Percentiles rank a stretch among this genome's conserved stretches.
Evolutionary conservation across 2,888 invertebrate species (phyloP).

Genomic region (Callinectes sapidus): DNA sequence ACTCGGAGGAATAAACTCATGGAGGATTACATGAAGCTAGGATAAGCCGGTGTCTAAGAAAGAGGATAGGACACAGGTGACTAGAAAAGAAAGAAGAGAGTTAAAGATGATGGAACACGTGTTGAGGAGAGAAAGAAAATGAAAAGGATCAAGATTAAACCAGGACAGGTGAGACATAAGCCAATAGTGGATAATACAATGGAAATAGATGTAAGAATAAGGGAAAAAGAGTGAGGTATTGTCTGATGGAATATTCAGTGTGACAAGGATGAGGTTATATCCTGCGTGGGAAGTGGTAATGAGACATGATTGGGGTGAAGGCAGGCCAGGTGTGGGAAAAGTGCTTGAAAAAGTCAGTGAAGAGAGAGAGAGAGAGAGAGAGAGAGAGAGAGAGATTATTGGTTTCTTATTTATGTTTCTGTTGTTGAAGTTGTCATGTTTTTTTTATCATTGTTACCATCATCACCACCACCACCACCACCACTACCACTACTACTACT

Average conservation of each 20-base stretch:
- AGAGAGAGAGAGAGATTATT: neutral
- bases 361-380: neutral
- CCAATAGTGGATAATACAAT: neutral
- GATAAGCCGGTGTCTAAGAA: neutral
- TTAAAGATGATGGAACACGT: neutral
- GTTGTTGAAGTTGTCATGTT: no score
- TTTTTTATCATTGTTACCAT: no score
- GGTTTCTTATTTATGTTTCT: no score
- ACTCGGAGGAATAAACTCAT: neutral
- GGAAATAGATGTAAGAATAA: neutral
- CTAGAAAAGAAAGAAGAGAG: neutral
- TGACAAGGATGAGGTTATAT: neutral
- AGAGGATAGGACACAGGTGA: neutral
- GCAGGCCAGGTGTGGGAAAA: neutral
- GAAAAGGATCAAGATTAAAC: neutral
- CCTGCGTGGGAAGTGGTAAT: no score
- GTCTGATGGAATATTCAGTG: no score
- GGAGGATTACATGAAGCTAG: neutral
- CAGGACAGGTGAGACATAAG: no score
- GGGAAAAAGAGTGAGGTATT: neutral
- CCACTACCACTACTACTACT: no score
- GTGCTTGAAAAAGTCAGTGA: neutral
- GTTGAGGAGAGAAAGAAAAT: neutral
- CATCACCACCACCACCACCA: no score
- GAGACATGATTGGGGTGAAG: neutral